phyloP scores from a whole-genome alignment of 2,888 invertebrate species.

The Phyto melanocephala region DNA sequence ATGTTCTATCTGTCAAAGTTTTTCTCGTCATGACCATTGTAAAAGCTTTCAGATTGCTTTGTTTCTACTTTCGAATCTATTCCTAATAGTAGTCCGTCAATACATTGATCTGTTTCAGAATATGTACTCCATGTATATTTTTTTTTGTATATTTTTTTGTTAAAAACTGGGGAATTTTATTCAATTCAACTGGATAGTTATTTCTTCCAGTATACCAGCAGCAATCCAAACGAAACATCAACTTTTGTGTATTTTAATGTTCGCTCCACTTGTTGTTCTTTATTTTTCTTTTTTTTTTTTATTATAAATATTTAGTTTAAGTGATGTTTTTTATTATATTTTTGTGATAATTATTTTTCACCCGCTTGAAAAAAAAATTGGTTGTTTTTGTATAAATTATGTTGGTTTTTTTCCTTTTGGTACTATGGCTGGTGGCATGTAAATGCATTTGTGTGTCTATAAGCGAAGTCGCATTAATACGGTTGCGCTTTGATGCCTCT shows the following conservation, averaged over 20 bases:
- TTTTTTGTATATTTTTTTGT: too few relatives aligned
- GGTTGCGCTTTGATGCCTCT: conserved; percentile 61
- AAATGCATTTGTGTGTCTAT: not conserved
- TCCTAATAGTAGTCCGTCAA: too few relatives aligned
- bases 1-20: too few relatives aligned
- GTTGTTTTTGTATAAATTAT: conserved; percentile 21
- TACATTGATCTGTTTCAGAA: too few relatives aligned
- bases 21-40: too few relatives aligned
- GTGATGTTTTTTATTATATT: not conserved
- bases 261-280: conserved; percentile 34
- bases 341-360: conserved; percentile 54
- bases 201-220: not conserved
- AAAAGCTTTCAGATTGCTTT: too few relatives aligned
- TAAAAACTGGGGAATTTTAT: too few relatives aligned
- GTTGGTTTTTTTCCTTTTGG: conserved; percentile 1
- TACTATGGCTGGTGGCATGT: not conserved
- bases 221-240: not conserved
- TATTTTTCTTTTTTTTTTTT: not conserved
- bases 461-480: conserved; percentile 35
- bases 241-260: not conserved
- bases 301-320: too few relatives aligned
- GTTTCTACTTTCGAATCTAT: too few relatives aligned
- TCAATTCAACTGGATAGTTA: too few relatives aligned
- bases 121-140: too few relatives aligned
- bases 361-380: conserved; percentile 16